phyloP scores from a whole-genome alignment of 2,888 invertebrate species.

The Coremacera marginata region DNA sequence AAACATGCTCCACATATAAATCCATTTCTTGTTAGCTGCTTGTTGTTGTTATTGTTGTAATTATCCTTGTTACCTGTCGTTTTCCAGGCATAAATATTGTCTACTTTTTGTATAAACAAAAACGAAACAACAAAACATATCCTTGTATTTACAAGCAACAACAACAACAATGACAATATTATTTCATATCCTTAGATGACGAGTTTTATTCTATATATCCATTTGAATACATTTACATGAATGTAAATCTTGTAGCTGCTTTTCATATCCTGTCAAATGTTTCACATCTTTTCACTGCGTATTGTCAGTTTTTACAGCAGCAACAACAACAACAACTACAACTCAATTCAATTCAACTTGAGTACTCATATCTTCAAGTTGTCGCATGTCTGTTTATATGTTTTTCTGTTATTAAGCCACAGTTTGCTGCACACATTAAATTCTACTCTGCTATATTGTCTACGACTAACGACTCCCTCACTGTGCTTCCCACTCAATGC shows the following conservation, averaged over 20 bases:
- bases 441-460: background rate
- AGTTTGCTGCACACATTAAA: background rate
- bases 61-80: constrained; percentile 27
- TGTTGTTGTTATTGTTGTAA: background rate
- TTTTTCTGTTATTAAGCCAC: background rate
- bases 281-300: constrained; percentile 24
- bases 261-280: constrained; percentile 33
- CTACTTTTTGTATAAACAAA: background rate
- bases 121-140: background rate
- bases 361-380: constrained; percentile 53
- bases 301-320: background rate
- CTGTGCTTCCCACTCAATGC: background rate
- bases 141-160: constrained; percentile 10
- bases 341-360: constrained; percentile 59
- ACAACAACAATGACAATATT: constrained; percentile 8
- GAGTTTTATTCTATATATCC: constrained; percentile 12
- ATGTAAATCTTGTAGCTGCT: constrained; percentile 24
- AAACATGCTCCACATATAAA: constrained; percentile 15
- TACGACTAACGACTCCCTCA: background rate
- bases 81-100: constrained; percentile 8
- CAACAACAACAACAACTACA: constrained; percentile 23
- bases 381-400: constrained; percentile 18
- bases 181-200: constrained; percentile 16
- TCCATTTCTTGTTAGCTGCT: background rate
- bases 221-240: constrained; percentile 1